These are phyloP conservation scores for Falcunculus frontatus DNA, from an alignment of 2,113 vertebrate genomes.

Conservation along the genomic window DNA sequence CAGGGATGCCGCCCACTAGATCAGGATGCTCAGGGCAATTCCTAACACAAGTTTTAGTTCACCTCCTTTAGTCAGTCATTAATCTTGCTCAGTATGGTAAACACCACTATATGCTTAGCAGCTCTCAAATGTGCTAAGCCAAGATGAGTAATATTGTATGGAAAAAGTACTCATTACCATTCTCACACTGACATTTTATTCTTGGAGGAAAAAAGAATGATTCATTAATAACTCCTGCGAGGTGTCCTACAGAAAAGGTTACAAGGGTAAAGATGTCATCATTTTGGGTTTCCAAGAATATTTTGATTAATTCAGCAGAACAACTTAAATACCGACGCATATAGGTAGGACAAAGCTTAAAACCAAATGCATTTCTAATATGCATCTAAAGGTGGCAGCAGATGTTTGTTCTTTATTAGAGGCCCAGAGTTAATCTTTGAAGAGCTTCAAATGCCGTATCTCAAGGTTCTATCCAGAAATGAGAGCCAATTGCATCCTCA, in stretches of 20 bases:
- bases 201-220: background rate
- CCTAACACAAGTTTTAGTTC: accelerated
- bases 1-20: background rate
- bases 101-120: background rate
- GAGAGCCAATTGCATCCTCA: background rate
- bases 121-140: background rate
- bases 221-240: background rate
- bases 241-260: background rate
- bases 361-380: background rate
- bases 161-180: background rate
- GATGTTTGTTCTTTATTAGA: background rate
- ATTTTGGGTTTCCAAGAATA: background rate
- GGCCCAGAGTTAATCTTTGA: background rate
- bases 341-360: background rate
- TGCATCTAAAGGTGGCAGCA: slow-evolving; percentile 36
- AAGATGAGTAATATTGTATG: background rate
- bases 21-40: background rate
- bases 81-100: background rate
- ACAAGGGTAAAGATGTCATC: background rate
- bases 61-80: background rate
- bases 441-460: background rate
- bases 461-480: background rate
- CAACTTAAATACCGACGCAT: background rate
- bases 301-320: background rate
- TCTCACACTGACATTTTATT: background rate